phyloP scores from a whole-genome alignment of 2,113 vertebrate species.

The Lanius collurio region DNA sequence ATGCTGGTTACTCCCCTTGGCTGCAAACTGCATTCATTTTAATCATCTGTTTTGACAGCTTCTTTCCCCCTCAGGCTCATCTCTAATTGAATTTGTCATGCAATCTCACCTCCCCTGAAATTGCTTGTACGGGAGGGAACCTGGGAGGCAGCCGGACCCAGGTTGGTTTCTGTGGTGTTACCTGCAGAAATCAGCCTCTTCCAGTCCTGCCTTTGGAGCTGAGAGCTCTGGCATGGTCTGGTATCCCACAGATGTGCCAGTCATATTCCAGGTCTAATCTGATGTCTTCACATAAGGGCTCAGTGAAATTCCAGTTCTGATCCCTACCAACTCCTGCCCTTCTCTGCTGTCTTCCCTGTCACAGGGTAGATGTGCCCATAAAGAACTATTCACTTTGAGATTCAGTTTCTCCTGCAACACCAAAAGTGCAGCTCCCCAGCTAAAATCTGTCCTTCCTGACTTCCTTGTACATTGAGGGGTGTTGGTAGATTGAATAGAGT shows the following conservation, averaged over 20 bases:
- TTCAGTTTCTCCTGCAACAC: background rate
- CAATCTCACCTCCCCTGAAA: constrained; percentile 33
- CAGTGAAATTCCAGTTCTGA: background rate
- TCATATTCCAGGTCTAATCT: background rate
- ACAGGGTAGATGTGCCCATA: background rate
- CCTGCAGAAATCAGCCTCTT: background rate
- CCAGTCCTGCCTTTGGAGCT: background rate
- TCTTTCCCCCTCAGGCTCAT: constrained; percentile 12
- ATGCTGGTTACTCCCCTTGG: constrained; percentile 35
- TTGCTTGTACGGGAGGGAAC: background rate
- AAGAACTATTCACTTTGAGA: background rate
- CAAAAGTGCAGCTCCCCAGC: background rate
- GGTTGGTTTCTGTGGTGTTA: background rate
- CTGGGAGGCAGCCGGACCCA: constrained; percentile 1
- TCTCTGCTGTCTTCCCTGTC: background rate
- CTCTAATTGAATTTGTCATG: constrained; percentile 55
- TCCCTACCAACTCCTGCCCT: background rate
- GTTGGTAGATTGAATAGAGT: background rate
- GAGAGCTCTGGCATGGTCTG: background rate
- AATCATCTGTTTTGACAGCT: constrained; percentile 46
- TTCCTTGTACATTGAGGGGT: background rate
- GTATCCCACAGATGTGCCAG: background rate
- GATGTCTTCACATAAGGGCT: background rate
- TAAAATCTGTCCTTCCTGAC: background rate
- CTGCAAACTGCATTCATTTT: constrained; percentile 34